Conservation (phyloP, 1,140 invertebrate species). For the Pseudomyrmex pallidus region DNA sequence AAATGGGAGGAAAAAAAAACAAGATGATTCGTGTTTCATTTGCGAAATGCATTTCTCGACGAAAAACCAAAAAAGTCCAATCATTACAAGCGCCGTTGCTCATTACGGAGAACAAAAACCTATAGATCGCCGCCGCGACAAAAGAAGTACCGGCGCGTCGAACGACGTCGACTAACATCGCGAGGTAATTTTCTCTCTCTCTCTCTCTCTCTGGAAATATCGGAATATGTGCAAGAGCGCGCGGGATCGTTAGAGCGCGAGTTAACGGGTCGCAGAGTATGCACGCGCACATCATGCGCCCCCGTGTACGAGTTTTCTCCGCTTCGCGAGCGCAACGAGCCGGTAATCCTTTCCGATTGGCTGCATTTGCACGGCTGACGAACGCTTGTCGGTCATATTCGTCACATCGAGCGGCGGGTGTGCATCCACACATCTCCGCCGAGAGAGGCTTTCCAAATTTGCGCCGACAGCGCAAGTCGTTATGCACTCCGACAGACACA, state of each 20-base stretch:
- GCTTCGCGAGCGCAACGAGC: constrained; percentile 38
- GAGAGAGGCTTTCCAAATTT: constrained; percentile 47
- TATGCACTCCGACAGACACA: neutral
- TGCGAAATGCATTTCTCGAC: neutral
- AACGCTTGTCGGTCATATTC: constrained; percentile 21
- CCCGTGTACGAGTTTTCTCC: constrained; percentile 17
- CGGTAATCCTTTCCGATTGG: constrained; percentile 43
- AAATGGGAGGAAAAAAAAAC: constrained; percentile 26
- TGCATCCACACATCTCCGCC: neutral
- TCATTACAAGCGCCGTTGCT: neutral
- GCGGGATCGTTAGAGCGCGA: constrained; percentile 27
- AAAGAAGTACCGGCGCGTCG: neutral
- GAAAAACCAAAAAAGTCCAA: constrained; percentile 10
- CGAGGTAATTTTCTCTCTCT: neutral
- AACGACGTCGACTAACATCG: neutral
- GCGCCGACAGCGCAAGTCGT: neutral
- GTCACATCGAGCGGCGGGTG: neutral
- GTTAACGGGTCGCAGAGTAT: constrained; percentile 11
- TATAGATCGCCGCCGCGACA: neutral
- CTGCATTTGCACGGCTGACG: constrained; percentile 33
- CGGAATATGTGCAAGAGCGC: neutral
- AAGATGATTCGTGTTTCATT: neutral
- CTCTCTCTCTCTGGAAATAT: neutral
- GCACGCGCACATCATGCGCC: neutral
- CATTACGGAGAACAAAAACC: constrained; percentile 12